phyloP scores from a whole-genome alignment of 2,113 vertebrate genomes.

The Telmatochromis sp. region DNA sequence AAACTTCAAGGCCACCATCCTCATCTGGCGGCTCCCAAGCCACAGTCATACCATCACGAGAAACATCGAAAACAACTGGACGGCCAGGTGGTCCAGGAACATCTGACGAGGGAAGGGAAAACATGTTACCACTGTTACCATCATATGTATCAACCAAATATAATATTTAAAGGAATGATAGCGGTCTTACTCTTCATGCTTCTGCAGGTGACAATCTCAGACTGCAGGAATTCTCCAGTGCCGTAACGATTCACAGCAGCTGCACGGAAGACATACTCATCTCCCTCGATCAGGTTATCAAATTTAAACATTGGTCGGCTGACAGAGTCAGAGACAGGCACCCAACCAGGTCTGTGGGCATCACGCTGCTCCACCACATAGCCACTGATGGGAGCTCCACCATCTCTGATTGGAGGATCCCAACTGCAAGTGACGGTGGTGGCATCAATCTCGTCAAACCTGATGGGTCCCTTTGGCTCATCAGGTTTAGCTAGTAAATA shows the following conservation, averaged over 20 bases:
- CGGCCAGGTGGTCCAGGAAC: constrained; percentile 89
- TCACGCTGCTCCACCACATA: constrained; percentile 94
- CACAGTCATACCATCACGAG: constrained; percentile 95
- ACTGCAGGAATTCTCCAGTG: constrained; percentile 91
- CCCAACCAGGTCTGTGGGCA: constrained; percentile 95
- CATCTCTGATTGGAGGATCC: constrained; percentile 87
- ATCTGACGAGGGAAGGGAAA: constrained; percentile 63
- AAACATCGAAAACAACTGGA: constrained; percentile 86
- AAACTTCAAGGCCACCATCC: constrained; percentile 89
- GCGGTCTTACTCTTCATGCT: constrained; percentile 85
- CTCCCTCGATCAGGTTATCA: constrained; percentile 84
- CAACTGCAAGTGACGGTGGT: constrained; percentile 87
- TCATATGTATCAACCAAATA: neutral
- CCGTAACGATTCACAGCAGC: constrained; percentile 93
- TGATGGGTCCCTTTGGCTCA: constrained; percentile 83
- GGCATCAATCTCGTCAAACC: constrained; percentile 87
- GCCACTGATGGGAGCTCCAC: constrained; percentile 87
- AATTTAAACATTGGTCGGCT: constrained; percentile 89
- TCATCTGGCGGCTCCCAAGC: constrained; percentile 93
- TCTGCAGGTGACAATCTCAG: constrained; percentile 86
- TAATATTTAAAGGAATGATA: neutral
- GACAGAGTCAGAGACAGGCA: constrained; percentile 89
- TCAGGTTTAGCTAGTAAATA: constrained; percentile 85
- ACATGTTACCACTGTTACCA: neutral
- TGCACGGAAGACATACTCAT: constrained; percentile 94